A percentile compares a stretch with the other conserved stretches of the same genome.
Conservation (phyloP, 2,113 vertebrate genomes). For the Ardeotis arabs region DNA sequence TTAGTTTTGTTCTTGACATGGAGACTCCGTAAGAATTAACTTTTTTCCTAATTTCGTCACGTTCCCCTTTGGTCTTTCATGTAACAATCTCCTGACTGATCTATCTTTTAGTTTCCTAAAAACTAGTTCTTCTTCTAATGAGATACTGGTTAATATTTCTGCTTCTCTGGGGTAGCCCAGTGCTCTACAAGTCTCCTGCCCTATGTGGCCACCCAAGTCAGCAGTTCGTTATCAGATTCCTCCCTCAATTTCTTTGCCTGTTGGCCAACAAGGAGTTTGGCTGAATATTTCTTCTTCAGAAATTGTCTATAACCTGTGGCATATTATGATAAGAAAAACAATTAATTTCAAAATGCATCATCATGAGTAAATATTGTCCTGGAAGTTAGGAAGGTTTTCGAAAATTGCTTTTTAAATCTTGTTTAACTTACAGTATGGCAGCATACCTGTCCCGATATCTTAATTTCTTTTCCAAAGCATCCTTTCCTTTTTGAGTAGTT, state of each 20-base stretch:
- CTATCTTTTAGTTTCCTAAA: neutral
- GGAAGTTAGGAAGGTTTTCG: neutral
- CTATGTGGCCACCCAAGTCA: neutral
- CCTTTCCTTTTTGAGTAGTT: neutral
- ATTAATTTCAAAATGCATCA: neutral
- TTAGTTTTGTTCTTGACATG: slow-evolving; percentile 19
- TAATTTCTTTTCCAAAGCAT: neutral
- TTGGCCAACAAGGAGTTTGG: neutral
- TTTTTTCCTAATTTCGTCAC: neutral
- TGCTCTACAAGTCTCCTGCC: neutral
- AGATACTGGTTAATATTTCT: neutral
- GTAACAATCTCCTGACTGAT: neutral
- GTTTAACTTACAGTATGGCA: neutral
- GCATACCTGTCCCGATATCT: neutral
- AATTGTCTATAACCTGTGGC: neutral
- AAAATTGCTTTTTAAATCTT: neutral
- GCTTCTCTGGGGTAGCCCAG: neutral
- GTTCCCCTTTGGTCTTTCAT: neutral
- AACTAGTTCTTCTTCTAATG: neutral
- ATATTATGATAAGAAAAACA: neutral
- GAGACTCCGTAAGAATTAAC: neutral
- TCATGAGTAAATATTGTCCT: neutral
- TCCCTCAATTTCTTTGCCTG: neutral
- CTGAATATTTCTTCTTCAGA: neutral
- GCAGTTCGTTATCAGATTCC: neutral